Evolutionary conservation across 2,113 vertebrate species (phyloP).

Genomic region (Bos taurus): ARS-UCD2.0 NC_037328.1:144339001-144339500

Average conservation of each 20-base stretch:
- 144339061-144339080: neutral
- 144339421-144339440: neutral
- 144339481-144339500: neutral
- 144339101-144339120: neutral
- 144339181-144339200: neutral
- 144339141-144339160: fast-evolving
- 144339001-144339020: neutral
- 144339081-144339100: neutral
- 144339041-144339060: neutral
- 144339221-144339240: fast-evolving
- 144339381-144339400: neutral
- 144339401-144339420: neutral
- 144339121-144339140: neutral
- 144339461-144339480: neutral
- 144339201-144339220: neutral
- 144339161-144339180: too few species aligned
- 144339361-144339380: neutral
- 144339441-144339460: neutral
- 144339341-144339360: neutral
- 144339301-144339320: neutral
- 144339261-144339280: neutral
- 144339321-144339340: neutral
- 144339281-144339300: neutral
- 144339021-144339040: neutral
- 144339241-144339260: neutral